phyloP scores from a whole-genome alignment of 2,113 vertebrate species.

The Gambusia holbrooki region DNA sequence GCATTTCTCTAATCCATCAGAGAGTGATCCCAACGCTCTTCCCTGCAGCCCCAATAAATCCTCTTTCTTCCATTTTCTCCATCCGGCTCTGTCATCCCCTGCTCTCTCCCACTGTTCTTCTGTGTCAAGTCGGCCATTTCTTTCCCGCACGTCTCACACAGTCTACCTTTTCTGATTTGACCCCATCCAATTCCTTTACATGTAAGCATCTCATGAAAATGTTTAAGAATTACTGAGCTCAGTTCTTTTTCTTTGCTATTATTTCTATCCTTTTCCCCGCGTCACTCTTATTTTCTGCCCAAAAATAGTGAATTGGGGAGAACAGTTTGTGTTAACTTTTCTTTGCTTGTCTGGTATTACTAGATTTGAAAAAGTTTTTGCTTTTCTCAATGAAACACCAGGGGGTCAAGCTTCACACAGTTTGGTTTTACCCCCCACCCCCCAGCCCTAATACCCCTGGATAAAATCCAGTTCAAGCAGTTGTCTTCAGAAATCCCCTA shows the following conservation, averaged over 20 bases:
- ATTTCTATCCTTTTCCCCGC: conserved; percentile 4
- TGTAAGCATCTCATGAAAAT: conserved; percentile 43
- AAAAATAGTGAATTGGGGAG: background rate
- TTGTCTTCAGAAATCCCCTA: too few relatives aligned
- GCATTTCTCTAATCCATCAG: conserved; percentile 74
- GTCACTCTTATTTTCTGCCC: conserved; percentile 3
- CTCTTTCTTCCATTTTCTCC: conserved; percentile 55
- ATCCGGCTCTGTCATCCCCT: conserved; percentile 33
- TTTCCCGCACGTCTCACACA: background rate
- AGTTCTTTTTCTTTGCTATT: background rate
- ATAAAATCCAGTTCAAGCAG: too few relatives aligned
- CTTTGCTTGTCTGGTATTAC: too few relatives aligned
- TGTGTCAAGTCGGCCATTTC: conserved; percentile 12
- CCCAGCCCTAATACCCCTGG: too few relatives aligned
- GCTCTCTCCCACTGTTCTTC: conserved; percentile 17
- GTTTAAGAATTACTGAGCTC: conserved; percentile 6
- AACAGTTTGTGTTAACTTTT: background rate
- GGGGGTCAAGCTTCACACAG: too few relatives aligned
- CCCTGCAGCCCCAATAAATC: conserved; percentile 74
- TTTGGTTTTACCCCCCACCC: background rate
- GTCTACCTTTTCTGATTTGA: conserved; percentile 19
- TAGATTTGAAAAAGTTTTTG: background rate
- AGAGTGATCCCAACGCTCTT: conserved; percentile 64
- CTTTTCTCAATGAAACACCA: conserved; percentile 19
- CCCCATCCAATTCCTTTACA: conserved; percentile 18